phyloP scores from a whole-genome alignment of 2,888 invertebrate species.

The Yponomeuta evonymella region DNA sequence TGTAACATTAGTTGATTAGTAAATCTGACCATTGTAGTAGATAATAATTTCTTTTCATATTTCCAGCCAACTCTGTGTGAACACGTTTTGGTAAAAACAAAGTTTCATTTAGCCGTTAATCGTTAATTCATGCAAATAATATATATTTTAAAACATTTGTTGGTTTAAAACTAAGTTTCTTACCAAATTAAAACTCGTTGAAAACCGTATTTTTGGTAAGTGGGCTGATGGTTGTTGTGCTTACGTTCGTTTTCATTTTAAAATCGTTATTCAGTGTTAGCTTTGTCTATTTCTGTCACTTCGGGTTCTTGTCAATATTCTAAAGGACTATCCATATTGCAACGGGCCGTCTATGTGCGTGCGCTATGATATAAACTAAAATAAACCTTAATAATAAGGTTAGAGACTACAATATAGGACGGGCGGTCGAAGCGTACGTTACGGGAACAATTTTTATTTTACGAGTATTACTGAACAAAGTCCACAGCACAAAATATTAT shows the following conservation, averaged over 20 bases:
- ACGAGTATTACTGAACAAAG: too few relatives aligned
- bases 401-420: too few relatives aligned
- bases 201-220: slow-evolving; percentile 1
- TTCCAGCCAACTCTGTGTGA: slow-evolving; percentile 75
- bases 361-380: too few relatives aligned
- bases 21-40: slow-evolving; percentile 36
- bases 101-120: slow-evolving; percentile 60
- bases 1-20: background rate
- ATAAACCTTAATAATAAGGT: too few relatives aligned
- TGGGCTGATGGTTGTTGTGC: background rate
- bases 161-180: background rate
- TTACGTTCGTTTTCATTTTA: background rate
- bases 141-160: background rate
- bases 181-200: background rate
- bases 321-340: too few relatives aligned
- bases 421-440: too few relatives aligned
- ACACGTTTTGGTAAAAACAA: slow-evolving; percentile 64
- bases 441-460: too few relatives aligned
- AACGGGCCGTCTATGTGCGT: too few relatives aligned
- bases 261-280: background rate
- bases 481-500: too few relatives aligned
- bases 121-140: background rate
- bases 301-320: too few relatives aligned
- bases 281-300: slow-evolving; percentile 2
- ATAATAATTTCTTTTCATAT: slow-evolving; percentile 61